Evolutionary conservation across 2,888 invertebrate species (phyloP), one percentile per base, ranked within the genome.

Genomic region (Oscheius onirici): DNA sequence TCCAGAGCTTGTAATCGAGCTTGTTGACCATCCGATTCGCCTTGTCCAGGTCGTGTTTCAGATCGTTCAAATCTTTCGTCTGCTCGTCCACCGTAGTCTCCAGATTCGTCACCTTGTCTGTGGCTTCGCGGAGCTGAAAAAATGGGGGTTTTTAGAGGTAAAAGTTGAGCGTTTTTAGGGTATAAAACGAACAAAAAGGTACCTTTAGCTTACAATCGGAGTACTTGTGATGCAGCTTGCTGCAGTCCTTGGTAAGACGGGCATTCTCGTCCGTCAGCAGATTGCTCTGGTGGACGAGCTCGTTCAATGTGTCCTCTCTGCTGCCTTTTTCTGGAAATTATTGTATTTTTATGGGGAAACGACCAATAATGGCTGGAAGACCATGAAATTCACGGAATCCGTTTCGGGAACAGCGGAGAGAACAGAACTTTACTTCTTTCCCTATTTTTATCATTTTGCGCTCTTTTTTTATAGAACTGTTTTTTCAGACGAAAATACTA

Each of bases 61-160:
- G 89, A 88, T 97, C 97, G 86, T 97, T 97, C 60, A 96, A 93
- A 90, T 96, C 95, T 89, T 96, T 97, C 88, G 94, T 93, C 66
- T 96, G 90, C 88, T 97, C 79, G 20, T 82, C 82, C 13, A 63
- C 55, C 54, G 57, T 76, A 1, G 63, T 69, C 24, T 66, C 40
- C 10, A 71, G 13, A 15, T 58, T 46, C 13, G 70, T 49, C 3
- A 46, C 28, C 57, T 63, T 66, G 17, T 79, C 77, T 8, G 28
- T 44, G 3, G 43, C 41, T 26, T 67, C 44, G 10, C 58, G 55
- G 2, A 54, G 20, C 71, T 71, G n/a, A n/a, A 17, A 34, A 57
- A 17, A 28, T n/a, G 17, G 15, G 1, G 26, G 22, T 60, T 17
- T 22, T 17, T 26, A 26, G 41, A 15, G 13, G 8, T 1, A 46